Base-by-base conservation (phyloP, 2,797 vertebrate genomes). In the Mormyrus proboscirostris region DNA sequence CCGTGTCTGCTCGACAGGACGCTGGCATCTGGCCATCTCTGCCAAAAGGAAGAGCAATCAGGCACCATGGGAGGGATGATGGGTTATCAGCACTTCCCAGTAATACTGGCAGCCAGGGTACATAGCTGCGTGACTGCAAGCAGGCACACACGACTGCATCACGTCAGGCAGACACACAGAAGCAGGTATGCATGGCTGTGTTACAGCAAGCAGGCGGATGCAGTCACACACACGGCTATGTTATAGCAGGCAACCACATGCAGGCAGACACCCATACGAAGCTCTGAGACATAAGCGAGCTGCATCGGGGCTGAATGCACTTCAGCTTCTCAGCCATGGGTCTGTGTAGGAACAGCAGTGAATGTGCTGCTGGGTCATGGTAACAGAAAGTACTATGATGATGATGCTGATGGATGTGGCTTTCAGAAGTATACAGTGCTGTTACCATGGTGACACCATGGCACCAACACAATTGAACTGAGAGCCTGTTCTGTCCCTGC, bases 41-140 rank as follows among this genome's bases (percentile, higher is more conserved):
- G 93, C 93, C 93, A 94, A 95, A 93, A 95, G 95, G 95, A 96
- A 96, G 92, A 94, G 95, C 91, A 96, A 95, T 96, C 94, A 95
- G 88, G 62, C 53, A 59, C 51, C 44, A 14, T 82, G 83, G 87
- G 83, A 86, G 89, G 62, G 82, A 25, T 41, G 44, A 44, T 88
- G 29, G 33, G 57, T 88, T 88, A 62, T 88, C 86, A 88, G 86
- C 7, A n/a, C 41, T 65, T 87, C 57, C 41, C 86, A 88, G 87
- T 89, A 91, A 94, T 92, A 92, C 93, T 92, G 91, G 92, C 90
- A 89, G 88, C 91, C 89, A 82, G 87, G 33, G 90, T 88, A 94
- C 91, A 62, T 38, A 92, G 89, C 29, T 87, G 53, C 85, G 85
- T 87, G 85, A 87, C 85, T 87, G 33, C 10, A 87, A 8, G 79